Conservation (phyloP, 2,888 invertebrate species). For the Andrena minutula region DNA sequence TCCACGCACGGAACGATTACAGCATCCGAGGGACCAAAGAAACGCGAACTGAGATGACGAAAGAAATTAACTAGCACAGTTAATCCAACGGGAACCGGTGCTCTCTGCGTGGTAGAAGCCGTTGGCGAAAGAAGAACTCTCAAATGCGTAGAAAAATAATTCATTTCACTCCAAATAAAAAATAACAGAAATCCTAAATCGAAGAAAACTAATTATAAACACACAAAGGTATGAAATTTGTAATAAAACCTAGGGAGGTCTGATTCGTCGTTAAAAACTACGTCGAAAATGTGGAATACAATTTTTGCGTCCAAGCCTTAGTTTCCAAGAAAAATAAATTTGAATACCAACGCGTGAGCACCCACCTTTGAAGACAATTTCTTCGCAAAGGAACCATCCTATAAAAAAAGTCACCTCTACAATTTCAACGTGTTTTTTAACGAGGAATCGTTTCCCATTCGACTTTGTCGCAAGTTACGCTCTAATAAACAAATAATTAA, state of each 20-base stretch:
- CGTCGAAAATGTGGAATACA: too few relatives aligned
- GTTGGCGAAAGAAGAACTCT: not conserved
- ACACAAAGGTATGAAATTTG: not conserved
- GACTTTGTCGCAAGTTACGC: not conserved
- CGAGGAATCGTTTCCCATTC: not conserved
- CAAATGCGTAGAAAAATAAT: not conserved
- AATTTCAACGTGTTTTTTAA: not conserved
- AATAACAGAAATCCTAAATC: not conserved
- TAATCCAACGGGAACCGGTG: not conserved
- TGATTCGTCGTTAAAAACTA: not conserved
- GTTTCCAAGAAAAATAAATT: not conserved
- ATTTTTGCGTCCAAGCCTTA: not conserved
- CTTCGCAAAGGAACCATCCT: too few relatives aligned
- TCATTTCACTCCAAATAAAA: not conserved
- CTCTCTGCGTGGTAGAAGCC: not conserved
- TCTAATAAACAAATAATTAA: not conserved
- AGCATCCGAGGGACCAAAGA: not conserved
- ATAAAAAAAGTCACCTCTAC: not conserved
- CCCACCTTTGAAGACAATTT: too few relatives aligned
- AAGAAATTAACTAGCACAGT: not conserved
- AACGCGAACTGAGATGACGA: not conserved
- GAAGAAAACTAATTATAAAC: not conserved
- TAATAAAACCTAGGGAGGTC: not conserved
- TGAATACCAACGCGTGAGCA: too few relatives aligned
- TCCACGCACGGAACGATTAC: not conserved